These are phyloP conservation scores for Peribatodes rhomboidaria DNA, from an alignment of 2,888 invertebrate species.

Conservation along the genomic window DNA sequence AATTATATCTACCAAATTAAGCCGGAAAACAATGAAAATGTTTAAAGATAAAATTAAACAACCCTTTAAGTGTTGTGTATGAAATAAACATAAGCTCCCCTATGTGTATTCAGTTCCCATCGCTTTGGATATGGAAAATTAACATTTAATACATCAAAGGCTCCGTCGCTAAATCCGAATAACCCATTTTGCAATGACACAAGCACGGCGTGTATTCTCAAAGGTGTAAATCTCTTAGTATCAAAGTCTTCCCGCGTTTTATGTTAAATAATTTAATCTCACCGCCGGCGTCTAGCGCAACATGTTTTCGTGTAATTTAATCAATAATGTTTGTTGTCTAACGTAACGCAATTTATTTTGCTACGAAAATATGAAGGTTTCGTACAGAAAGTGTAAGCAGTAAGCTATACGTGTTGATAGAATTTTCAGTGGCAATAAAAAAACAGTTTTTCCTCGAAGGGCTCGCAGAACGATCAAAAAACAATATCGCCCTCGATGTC, in stretches of 20 bases:
- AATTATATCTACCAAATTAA: too few relatives aligned
- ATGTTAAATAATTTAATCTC: constrained; percentile 78
- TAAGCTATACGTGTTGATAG: constrained; percentile 53
- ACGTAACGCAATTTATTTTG: constrained; percentile 61
- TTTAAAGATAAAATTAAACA: too few relatives aligned
- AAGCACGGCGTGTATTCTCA: constrained; percentile 58
- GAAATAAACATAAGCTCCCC: constrained; percentile 29
- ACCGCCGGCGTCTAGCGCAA: constrained; percentile 63
- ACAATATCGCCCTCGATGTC: constrained; percentile 82
- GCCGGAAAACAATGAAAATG: too few relatives aligned
- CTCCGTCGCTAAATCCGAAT: constrained; percentile 56
- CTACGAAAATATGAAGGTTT: constrained; percentile 52
- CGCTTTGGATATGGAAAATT: constrained; percentile 42
- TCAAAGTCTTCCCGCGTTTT: constrained; percentile 69
- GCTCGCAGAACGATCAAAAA: constrained; percentile 71
- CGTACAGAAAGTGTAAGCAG: constrained; percentile 25
- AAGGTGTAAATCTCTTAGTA: constrained; percentile 69
- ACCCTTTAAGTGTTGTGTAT: not conserved
- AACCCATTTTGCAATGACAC: constrained; percentile 63
- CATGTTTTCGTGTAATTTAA: constrained; percentile 74
- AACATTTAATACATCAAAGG: constrained; percentile 58
- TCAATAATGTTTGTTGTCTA: constrained; percentile 69
- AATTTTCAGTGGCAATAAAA: constrained; percentile 76
- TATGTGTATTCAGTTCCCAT: constrained; percentile 51
- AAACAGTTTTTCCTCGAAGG: constrained; percentile 70